Conservation (phyloP, 2,113 vertebrate species). For the Anser brachyrhynchus region DNA sequence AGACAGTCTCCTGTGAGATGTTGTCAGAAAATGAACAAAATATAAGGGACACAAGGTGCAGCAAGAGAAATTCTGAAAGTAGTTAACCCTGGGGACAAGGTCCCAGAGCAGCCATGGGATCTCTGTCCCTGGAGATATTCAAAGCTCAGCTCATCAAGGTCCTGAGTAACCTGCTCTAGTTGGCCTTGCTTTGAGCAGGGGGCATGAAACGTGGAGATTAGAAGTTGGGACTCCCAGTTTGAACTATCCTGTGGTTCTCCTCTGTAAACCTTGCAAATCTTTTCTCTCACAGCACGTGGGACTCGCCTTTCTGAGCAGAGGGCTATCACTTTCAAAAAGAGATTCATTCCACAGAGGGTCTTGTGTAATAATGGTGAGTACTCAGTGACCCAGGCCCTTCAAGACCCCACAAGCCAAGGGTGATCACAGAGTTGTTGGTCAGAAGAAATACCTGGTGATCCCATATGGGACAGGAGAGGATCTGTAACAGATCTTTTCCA, state of each 20-base stretch:
- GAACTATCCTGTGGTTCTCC: not conserved
- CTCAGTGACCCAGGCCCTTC: not conserved
- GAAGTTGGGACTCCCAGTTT: not conserved
- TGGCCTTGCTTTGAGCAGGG: not conserved
- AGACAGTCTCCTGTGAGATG: not conserved
- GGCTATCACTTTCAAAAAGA: not conserved
- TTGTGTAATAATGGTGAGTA: not conserved
- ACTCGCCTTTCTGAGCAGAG: not conserved
- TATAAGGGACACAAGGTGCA: not conserved
- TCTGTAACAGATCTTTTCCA: not conserved
- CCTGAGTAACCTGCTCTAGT: not conserved
- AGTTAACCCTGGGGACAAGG: not conserved
- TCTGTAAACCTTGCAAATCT: not conserved
- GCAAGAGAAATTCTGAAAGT: not conserved
- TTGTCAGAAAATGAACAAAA: not conserved
- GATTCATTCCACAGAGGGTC: not conserved
- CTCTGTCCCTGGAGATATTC: not conserved
- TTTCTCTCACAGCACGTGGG: not conserved
- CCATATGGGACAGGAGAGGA: not conserved
- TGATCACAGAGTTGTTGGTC: not conserved
- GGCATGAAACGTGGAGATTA: no score
- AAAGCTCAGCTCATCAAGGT: not conserved
- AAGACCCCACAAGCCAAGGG: fast-evolving
- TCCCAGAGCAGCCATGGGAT: not conserved
- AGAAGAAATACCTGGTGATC: not conserved